Conservation (phyloP, 2,888 invertebrate species). For the Dryocosmus kuriphilus region DNA sequence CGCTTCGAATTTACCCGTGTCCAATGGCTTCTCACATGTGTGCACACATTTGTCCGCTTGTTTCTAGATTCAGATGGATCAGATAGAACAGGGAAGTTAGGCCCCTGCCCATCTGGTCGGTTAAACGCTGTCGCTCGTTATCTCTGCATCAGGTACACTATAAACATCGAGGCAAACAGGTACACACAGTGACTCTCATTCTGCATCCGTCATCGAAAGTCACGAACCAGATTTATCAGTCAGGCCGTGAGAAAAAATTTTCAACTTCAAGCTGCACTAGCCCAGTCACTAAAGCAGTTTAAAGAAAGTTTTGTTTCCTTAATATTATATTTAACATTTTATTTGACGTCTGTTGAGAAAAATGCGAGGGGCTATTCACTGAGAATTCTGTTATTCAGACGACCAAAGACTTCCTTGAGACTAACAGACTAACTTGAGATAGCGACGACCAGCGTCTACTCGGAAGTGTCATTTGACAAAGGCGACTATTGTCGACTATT, state of each 20-base stretch:
- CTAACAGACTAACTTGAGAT: too few species aligned
- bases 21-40: neutral
- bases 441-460: too few species aligned
- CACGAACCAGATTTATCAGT: slow-evolving; percentile 34
- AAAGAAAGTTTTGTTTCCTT: neutral
- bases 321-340: too few species aligned
- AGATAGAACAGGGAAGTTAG: slow-evolving; percentile 53
- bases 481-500: too few species aligned
- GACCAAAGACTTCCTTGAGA: too few species aligned
- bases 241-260: slow-evolving; percentile 29
- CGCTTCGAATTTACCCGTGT: neutral
- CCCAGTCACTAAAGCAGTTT: neutral
- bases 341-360: too few species aligned
- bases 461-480: too few species aligned
- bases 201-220: slow-evolving; percentile 28
- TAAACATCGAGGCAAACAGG: slow-evolving; percentile 54
- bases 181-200: slow-evolving; percentile 52
- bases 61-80: slow-evolving; percentile 56
- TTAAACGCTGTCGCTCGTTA: slow-evolving; percentile 52
- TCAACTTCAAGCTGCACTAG: neutral
- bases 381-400: too few species aligned
- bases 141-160: slow-evolving; percentile 55
- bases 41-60: slow-evolving; percentile 33
- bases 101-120: slow-evolving; percentile 48
- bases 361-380: too few species aligned